A percentile compares a stretch with the other conserved stretches of the same genome.
These are phyloP conservation scores for Lathronympha strigana DNA, from an alignment of 2,888 invertebrate genomes.

Conservation along the genomic window DNA sequence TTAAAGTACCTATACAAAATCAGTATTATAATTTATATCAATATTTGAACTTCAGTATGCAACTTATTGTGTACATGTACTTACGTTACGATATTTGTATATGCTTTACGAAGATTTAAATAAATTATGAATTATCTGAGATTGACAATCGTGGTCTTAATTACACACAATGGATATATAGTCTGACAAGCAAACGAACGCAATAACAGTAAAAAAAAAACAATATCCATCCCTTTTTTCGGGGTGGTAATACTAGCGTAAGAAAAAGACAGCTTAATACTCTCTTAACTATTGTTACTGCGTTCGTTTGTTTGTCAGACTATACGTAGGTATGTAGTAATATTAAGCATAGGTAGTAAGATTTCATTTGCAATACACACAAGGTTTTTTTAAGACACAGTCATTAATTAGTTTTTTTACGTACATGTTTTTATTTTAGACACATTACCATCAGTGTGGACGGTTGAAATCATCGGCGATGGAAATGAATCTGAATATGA, in stretches of 20 bases:
- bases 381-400: too few relatives aligned
- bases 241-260: too few relatives aligned
- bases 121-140: background rate
- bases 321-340: too few relatives aligned
- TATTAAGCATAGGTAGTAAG: too few relatives aligned
- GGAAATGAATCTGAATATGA: background rate
- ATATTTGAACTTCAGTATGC: background rate
- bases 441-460: background rate
- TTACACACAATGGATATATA: background rate
- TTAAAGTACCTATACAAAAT: background rate
- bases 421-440: conserved; percentile 12
- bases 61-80: too few relatives aligned
- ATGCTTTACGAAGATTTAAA: background rate
- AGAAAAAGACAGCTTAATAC: too few relatives aligned
- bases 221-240: too few relatives aligned
- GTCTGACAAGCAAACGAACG: too few relatives aligned
- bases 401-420: background rate
- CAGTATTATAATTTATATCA: background rate
- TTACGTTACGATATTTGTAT: background rate
- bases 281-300: too few relatives aligned
- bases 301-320: too few relatives aligned
- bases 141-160: background rate
- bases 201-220: too few relatives aligned
- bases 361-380: too few relatives aligned
- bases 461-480: background rate